Percentiles rank a stretch among this genome's conserved stretches.
Evolutionary conservation across 2,113 vertebrate genomes (phyloP).

Genomic region (Pungitius pungitius): DNA sequence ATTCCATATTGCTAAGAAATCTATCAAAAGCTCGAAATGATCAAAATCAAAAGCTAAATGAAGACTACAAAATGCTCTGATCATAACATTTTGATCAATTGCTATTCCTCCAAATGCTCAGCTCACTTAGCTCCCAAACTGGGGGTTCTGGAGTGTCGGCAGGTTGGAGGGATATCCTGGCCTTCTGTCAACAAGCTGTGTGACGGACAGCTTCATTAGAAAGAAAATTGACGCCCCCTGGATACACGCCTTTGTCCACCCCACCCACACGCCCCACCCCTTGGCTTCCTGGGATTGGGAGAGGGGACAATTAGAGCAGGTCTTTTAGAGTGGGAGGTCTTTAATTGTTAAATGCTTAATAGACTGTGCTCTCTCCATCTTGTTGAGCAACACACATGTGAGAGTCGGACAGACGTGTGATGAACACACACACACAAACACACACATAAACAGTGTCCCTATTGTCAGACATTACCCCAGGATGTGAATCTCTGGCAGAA

Average conservation of each 20-base stretch:
- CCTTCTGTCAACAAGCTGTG: slow-evolving; percentile 74
- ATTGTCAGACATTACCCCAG: slow-evolving; percentile 17
- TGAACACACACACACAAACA: slow-evolving; percentile 20
- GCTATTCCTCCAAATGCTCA: slow-evolving; percentile 7
- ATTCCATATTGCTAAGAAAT: background rate
- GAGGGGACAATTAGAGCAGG: slow-evolving; percentile 66
- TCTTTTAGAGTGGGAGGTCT: slow-evolving; percentile 77
- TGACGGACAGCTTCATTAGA: slow-evolving; percentile 81
- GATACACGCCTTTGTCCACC: slow-evolving; percentile 64
- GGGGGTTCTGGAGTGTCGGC: slow-evolving; percentile 50
- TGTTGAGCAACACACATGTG: slow-evolving; percentile 21
- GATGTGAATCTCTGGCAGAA: slow-evolving; percentile 72
- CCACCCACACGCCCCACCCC: background rate
- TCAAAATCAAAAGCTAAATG: background rate
- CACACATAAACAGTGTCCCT: slow-evolving; percentile 32
- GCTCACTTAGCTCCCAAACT: slow-evolving; percentile 27
- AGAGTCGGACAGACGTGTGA: background rate
- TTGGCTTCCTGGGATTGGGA: slow-evolving; percentile 62
- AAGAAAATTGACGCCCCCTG: slow-evolving; percentile 70
- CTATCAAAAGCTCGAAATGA: too few relatives aligned
- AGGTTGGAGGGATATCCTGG: slow-evolving; percentile 62
- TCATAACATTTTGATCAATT: slow-evolving; percentile 27
- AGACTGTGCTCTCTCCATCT: slow-evolving; percentile 74
- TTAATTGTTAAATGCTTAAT: slow-evolving; percentile 79
- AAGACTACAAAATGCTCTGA: background rate